These are phyloP conservation scores for Panonychus citri DNA, from an alignment of 1,140 invertebrate species.

Conservation along the genomic window DNA sequence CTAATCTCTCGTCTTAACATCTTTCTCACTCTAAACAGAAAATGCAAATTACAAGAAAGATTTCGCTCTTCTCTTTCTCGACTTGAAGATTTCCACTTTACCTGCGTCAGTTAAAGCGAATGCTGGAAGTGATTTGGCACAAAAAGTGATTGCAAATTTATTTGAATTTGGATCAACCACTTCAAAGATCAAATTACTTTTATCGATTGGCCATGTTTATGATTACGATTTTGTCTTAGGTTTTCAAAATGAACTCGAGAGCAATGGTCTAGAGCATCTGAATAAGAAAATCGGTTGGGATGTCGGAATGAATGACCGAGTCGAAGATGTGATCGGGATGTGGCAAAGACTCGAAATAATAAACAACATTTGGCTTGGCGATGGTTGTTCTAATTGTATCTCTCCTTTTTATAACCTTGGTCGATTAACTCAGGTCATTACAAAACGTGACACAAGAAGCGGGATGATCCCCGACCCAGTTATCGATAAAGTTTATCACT, in stretches of 20 bases:
- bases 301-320: slow-evolving; percentile 12
- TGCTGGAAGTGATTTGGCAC: slow-evolving; percentile 13
- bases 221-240: slow-evolving; percentile 11
- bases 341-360: slow-evolving; percentile 7
- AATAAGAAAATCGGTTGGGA: slow-evolving; percentile 11
- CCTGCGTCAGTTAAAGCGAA: slow-evolving; percentile 5
- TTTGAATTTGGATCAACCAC: slow-evolving; percentile 3
- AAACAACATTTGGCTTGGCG: slow-evolving; percentile 16
- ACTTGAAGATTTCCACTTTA: slow-evolving; percentile 14
- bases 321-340: slow-evolving; percentile 10
- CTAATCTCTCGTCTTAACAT: no score
- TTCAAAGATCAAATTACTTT: background rate
- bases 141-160: slow-evolving; percentile 9
- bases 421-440: background rate
- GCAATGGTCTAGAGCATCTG: background rate
- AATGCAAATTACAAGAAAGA: slow-evolving; percentile 3
- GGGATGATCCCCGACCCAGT: background rate
- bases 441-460: slow-evolving; percentile 3
- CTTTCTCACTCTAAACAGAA: background rate
- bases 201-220: slow-evolving; percentile 11
- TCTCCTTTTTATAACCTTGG: slow-evolving; percentile 10
- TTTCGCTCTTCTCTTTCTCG: slow-evolving; percentile 10
- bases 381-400: slow-evolving; percentile 17
- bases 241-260: slow-evolving; percentile 8
- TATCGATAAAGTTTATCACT: slow-evolving; percentile 15